Evolutionary conservation across 2,888 invertebrate genomes (phyloP).

Genomic region (Dioctria linearis): DNA sequence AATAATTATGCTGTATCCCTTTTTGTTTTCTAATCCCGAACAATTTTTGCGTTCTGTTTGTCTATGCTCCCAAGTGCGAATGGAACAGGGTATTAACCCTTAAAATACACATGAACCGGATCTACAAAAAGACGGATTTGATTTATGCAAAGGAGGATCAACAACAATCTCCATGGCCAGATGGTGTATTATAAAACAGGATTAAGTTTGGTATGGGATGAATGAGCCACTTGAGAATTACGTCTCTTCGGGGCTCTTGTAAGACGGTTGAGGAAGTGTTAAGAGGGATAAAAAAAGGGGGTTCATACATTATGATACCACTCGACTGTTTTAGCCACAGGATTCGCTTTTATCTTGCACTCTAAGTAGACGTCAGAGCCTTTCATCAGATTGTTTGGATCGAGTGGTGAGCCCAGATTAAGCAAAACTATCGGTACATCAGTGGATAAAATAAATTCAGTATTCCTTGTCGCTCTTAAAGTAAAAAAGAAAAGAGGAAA

Average conservation of each 20-base stretch:
- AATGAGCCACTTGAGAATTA: neutral
- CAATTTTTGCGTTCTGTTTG: neutral
- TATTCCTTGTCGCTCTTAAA: neutral
- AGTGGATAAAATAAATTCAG: constrained; percentile 61
- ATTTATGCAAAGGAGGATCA: constrained; percentile 43
- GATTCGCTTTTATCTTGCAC: constrained; percentile 73
- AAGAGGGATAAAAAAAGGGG: constrained; percentile 8
- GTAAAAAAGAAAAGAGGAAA: neutral
- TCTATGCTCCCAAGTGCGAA: neutral
- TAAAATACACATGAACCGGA: constrained; percentile 22
- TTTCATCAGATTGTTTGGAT: constrained; percentile 72
- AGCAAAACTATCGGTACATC: constrained; percentile 73
- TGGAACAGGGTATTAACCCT: constrained; percentile 14
- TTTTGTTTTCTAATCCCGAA: neutral
- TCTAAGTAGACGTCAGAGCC: constrained; percentile 74
- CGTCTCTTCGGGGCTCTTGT: neutral
- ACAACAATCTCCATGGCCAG: neutral
- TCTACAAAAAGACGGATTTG: constrained; percentile 10
- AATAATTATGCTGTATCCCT: constrained; percentile 30
- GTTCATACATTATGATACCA: constrained; percentile 73
- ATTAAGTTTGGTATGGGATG: neutral
- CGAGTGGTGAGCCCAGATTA: constrained; percentile 72
- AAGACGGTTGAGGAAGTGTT: neutral
- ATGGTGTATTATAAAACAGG: constrained; percentile 16
- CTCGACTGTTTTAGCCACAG: constrained; percentile 71